Conservation (phyloP, 2,797 vertebrate species). For the Lacerta bilineata region DNA sequence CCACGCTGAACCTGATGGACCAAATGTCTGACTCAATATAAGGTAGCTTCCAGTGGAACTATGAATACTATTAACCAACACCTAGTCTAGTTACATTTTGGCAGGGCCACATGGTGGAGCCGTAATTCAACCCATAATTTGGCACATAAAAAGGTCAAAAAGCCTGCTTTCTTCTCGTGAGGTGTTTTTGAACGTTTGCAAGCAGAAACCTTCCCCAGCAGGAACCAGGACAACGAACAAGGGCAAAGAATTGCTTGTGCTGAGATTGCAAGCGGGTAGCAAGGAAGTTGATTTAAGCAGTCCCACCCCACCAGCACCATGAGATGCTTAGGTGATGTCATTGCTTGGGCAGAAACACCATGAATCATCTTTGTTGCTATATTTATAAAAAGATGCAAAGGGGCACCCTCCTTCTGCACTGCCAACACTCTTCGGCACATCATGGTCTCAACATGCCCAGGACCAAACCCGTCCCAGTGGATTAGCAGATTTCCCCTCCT, state of each 20-base stretch:
- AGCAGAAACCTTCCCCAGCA: neutral
- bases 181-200: neutral
- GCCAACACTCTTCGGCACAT: neutral
- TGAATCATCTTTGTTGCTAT: neutral
- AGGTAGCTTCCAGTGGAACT: no score
- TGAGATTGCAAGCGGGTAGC: neutral
- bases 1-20: no score
- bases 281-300: neutral
- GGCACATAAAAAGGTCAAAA: neutral
- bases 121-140: neutral
- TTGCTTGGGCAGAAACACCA: neutral
- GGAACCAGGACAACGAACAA: neutral
- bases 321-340: neutral
- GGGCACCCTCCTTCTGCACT: neutral
- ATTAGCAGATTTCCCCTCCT: neutral
- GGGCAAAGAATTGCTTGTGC: neutral
- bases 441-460: neutral
- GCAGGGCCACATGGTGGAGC: neutral
- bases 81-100: neutral
- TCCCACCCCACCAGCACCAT: neutral
- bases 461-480: neutral
- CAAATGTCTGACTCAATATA: no score
- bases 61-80: neutral
- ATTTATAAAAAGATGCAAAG: neutral
- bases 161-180: neutral